phyloP scores from a whole-genome alignment of 2,797 vertebrate species.

The Coendou prehensilis region DNA sequence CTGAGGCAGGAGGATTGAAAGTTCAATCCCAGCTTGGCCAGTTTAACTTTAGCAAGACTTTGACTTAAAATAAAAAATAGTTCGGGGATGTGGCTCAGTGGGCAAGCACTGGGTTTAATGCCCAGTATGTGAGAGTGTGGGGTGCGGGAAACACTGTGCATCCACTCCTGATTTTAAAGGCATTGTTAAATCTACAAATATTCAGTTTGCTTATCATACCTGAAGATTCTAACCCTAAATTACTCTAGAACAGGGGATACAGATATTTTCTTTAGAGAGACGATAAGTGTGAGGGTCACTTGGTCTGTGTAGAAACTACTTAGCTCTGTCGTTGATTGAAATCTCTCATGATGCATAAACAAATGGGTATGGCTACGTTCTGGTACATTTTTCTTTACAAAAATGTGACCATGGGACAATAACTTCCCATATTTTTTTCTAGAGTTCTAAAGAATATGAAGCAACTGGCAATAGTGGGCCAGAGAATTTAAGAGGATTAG shows the following conservation, averaged over 20 bases:
- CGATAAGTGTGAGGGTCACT: neutral
- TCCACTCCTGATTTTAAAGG: conserved; percentile 17
- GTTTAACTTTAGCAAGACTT: neutral
- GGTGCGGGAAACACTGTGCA: neutral
- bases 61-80: neutral
- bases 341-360: neutral
- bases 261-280: neutral
- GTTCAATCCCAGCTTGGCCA: neutral
- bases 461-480: neutral
- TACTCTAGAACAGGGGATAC: neutral
- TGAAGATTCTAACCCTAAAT: conserved; percentile 26
- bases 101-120: neutral
- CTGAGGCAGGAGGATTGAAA: neutral
- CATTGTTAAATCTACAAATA: neutral
- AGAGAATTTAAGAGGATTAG: neutral
- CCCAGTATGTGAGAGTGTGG: neutral
- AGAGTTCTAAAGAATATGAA: conserved; percentile 27
- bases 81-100: neutral
- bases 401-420: neutral
- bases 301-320: neutral
- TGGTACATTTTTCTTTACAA: neutral
- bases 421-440: neutral
- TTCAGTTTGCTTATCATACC: neutral
- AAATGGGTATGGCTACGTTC: neutral
- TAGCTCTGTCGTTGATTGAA: neutral